Evolutionary conservation across 1,140 invertebrate genomes (phyloP).

Genomic region (Antheraea mylitta): DNA sequence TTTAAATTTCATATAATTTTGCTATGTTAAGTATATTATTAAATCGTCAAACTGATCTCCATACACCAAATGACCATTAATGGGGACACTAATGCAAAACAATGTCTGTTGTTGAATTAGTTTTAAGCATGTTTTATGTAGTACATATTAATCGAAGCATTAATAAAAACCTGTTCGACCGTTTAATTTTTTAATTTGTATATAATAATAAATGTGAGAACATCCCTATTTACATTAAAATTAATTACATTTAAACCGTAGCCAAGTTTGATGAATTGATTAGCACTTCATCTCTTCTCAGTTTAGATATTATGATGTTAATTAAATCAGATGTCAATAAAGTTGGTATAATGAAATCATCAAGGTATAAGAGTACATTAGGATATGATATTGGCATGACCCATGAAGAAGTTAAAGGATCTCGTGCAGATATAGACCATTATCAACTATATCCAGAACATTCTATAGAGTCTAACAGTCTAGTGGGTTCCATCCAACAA

Average conservation of each 20-base stretch:
- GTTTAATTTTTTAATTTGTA: conserved; percentile 13
- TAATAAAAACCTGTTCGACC: conserved; percentile 50
- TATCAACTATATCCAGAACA: background rate
- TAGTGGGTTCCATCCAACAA: conserved; percentile 3
- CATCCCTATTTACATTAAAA: conserved; percentile 23
- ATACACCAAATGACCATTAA: conserved; percentile 8
- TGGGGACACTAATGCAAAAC: background rate
- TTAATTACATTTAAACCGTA: too few species aligned
- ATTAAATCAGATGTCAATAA: too few species aligned
- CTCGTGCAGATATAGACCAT: background rate
- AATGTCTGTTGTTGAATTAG: conserved; percentile 25
- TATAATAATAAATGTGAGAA: background rate
- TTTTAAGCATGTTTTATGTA: conserved; percentile 42
- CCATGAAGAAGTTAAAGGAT: conserved; percentile 3
- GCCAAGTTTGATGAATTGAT: too few species aligned
- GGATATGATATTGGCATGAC: conserved; percentile 22
- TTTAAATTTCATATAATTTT: background rate
- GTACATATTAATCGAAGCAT: conserved; percentile 33
- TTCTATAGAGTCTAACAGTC: background rate
- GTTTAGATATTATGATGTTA: too few species aligned
- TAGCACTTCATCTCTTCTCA: too few species aligned
- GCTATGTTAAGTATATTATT: conserved; percentile 20
- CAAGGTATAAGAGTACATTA: conserved; percentile 21
- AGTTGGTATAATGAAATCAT: conserved; percentile 14
- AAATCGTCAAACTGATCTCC: conserved; percentile 35